Percentiles rank a stretch among this genome's conserved stretches.
phyloP scores from a whole-genome alignment of 2,888 invertebrate genomes.

The Xestia rhomboidea region DNA sequence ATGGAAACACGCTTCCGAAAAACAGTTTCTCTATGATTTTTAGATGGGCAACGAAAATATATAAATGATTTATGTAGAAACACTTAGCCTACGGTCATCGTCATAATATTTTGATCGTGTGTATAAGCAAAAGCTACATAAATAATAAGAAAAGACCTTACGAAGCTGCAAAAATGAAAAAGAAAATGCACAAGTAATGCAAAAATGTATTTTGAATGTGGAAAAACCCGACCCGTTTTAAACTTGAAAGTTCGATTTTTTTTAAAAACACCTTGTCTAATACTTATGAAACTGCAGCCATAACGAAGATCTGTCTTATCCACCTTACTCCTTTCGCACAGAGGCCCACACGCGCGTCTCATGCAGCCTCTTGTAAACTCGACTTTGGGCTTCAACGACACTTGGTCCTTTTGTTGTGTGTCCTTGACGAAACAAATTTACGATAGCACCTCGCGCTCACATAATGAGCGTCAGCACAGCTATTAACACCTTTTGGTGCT shows the following conservation, averaged over 20 bases:
- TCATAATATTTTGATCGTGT: not conserved
- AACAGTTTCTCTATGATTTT: not conserved
- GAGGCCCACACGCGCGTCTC: constrained; percentile 88
- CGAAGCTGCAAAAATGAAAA: not conserved
- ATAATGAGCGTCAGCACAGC: constrained; percentile 86
- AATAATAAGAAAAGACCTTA: not conserved
- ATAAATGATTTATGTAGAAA: not conserved
- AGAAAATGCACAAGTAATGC: not conserved
- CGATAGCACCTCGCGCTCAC: constrained; percentile 80
- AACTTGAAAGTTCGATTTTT: too few relatives aligned
- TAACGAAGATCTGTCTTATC: constrained; percentile 67
- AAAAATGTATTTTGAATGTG: not conserved
- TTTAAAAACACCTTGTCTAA: too few relatives aligned
- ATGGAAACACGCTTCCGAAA: not conserved
- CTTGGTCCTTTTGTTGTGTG: constrained; percentile 86
- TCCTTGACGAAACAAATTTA: constrained; percentile 88
- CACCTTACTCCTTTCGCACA: constrained; percentile 65
- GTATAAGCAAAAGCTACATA: not conserved
- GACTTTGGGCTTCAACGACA: constrained; percentile 87
- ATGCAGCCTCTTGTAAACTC: constrained; percentile 88
- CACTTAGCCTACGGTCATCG: not conserved
- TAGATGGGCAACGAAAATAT: not conserved
- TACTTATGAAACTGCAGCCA: too few relatives aligned
- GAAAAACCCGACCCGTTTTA: not conserved
- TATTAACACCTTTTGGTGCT: constrained; percentile 86